Base-by-base conservation (phyloP, 1,140 invertebrate genomes). In the Nylanderia fulva region DNA sequence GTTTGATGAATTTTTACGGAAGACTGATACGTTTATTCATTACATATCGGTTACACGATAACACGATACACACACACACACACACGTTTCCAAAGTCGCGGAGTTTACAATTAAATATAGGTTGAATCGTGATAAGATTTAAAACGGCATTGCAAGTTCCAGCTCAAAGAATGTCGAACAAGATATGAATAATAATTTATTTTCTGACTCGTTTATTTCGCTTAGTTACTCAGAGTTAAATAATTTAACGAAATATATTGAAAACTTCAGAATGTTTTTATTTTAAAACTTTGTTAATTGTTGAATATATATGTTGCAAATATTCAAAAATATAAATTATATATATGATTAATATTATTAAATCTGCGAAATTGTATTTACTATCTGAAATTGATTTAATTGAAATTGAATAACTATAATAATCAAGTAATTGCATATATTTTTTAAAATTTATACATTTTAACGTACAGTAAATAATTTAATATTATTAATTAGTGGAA, bases 1-100 rank as follows among this genome's bases (percentile, higher is more conserved):
- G 29, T 79, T 79, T 66, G 52, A 82, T 72, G 39, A 71, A 60
- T 36, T 71, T 61, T 58, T 54, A 60, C 18, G 24, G 48, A 56
- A 66, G 29, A 54, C 42, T 39, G 21, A 71, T 45, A 71, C 24
- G 18, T 58, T 56, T 18, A 29, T 8, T 13, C 15, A 29, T 36
- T 66, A 24, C 24, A 69, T 11, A 45, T 69, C 29, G 36, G 4
- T 69, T 71, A 45, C 21, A 54, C n/a, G 21, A 21, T 18, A 15
- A 56, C 8, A 27, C n/a, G 15, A 58, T 13, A 33, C 11, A 66
- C 4, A 48, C 39, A 9, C 13, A 48, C 39, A 11, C 13, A 45
- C 3, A 6, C 8, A 27, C 5, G 21, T 80, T 71, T 69, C 13
- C 11, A 71, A 71, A 80, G 39, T 80, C 11, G 9, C 33, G 29